Base-by-base conservation (phyloP, 2,797 vertebrate genomes). In the Cossypha polioptera region DNA sequence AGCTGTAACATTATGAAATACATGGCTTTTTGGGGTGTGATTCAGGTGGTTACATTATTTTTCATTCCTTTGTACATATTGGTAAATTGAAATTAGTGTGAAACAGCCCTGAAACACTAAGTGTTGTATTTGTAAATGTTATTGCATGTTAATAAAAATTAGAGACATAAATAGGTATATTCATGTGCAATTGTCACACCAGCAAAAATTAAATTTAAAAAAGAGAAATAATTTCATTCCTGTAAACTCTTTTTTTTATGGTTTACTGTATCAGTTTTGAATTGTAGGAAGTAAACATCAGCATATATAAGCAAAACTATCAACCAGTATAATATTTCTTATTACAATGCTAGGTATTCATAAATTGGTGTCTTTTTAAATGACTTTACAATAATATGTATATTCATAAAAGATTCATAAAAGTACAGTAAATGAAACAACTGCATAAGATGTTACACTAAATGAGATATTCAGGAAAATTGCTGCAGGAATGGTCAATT, bases 1-100 rank as follows among this genome's bases (percentile, higher is more conserved):
- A 66, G 5, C 13, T 33, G 13, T 71, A 50, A 33, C 67, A 43
- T 48, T 50, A 31, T 38, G 11, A 51, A 77, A 71, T 28, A 31
- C 0, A 5, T 51, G 13, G 15, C 29, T 58, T 59, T 69, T 24
- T 35, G 57, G 9, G 12, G 29, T 62, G 33, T 58, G 12, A 9
- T 63, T 24, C 0, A 0, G 13, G 26, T 9, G 13, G 28, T 47
- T 90, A 16, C 1, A 0, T 72, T 79, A 35, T 42, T 29, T 45
- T 94, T 88, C 55, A 21, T 58, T 90, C n/a, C 13, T 65, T 80
- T 86, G 38, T 85, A 35, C 6, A 2, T 42, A 31, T 21, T 21
- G 31, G 33, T 67, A 65, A 68, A 57, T 61, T 35, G 31, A 68
- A 78, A 65, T 78, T 53, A 62, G 17, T 35, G 20, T 54, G 51